These are phyloP conservation scores for Capreolus pygargus DNA, from an alignment of 2,113 vertebrate genomes.

Conservation along the genomic window DNA sequence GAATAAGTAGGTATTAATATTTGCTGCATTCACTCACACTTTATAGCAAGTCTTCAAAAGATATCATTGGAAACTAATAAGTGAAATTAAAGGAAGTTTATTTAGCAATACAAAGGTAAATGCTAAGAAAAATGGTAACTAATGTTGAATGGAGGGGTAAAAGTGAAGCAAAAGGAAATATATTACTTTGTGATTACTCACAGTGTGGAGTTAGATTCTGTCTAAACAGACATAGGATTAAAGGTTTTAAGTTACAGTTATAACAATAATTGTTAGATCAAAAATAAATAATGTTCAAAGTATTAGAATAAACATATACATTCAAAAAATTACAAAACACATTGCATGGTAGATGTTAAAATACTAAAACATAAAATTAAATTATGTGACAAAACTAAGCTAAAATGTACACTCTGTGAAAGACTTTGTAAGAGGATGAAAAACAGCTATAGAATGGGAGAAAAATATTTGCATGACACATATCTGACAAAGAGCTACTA, in stretches of 20 bases:
- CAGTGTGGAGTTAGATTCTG: neutral
- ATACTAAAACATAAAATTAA: neutral
- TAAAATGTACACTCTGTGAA: neutral
- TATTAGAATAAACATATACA: neutral
- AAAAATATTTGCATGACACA: neutral
- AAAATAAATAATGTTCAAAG: neutral
- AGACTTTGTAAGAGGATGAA: neutral
- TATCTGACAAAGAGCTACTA: neutral
- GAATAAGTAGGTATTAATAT: neutral
- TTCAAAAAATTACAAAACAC: neutral
- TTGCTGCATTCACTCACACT: neutral
- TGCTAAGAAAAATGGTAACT: neutral
- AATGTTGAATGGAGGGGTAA: neutral
- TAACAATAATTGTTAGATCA: neutral
- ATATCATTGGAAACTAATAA: neutral
- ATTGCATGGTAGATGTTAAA: neutral
- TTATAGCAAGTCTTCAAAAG: neutral
- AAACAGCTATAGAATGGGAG: neutral
- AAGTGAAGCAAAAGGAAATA: neutral
- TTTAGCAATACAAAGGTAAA: neutral
- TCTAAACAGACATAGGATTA: neutral
- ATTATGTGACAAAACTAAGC: neutral
- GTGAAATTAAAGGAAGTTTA: neutral
- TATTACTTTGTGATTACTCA: neutral
- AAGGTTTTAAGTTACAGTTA: neutral